Base-by-base conservation (phyloP, 2,888 invertebrate species). In the Ectemnius cavifrons region DNA sequence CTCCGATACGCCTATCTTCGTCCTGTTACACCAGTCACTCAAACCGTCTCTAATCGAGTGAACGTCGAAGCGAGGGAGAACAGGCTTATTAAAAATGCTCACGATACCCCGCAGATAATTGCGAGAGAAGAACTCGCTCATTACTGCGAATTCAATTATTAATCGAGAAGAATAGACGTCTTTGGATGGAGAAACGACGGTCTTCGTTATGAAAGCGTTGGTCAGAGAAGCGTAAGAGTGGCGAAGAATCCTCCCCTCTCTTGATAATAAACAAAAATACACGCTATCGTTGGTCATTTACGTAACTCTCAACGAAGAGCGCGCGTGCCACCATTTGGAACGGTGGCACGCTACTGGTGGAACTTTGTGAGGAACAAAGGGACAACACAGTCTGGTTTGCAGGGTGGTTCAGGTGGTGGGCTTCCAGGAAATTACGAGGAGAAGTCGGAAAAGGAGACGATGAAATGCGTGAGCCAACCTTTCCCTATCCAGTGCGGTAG, bases 201-300 rank as follows among this genome's bases (percentile, higher is more conserved):
- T 11, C 37, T 28, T 45, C 45, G 59, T 68, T 59, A 45, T 37
- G 56, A 62, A 62, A 64, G 61, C 28, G 23, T 37, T 37, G 8
- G 11, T 37, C 37, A 37, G 11, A 37, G 37, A 37, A 37, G 37
- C 37, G 37, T 37, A 8, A 4, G 37, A 37, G 37, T 37, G 37
- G 37, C 37, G 37, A 37, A 6, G 37, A 37, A 37, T 37, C 37
- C 1, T 37, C 28, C 3, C 3, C 37, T 60, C 46, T 60, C 56
- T 37, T 57, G 57, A 13, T 20, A n/a, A 63, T 56, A 27, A 67
- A 67, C 27, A 47, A 71, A 76, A 67, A 67, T 67, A 59, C 59
- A 59, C 63, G 28, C 27, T 59, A 47, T 58, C 11, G 23, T 27
- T 23, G 28, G 18, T 2, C 18, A 28, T 62, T 76, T 67, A 49